Evolutionary conservation across 2,888 invertebrate genomes (phyloP), one percentile per base, ranked within the genome.

Genomic region (Adineta ricciae): DNA sequence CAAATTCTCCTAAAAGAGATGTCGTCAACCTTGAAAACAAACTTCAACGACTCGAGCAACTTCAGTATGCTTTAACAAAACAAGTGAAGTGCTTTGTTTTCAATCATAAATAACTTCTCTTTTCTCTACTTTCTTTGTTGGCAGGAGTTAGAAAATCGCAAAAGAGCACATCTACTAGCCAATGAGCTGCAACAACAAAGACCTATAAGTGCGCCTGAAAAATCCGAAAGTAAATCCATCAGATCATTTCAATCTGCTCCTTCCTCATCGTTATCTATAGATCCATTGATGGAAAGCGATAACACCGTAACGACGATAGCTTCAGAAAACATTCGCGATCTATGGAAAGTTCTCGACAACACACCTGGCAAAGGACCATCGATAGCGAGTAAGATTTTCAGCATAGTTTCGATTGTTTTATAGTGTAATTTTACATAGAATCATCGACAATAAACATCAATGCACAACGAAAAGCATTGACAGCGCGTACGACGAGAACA

Each of bases 11-110:
- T 1, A 27, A 49, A 4, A 32, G 72, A 19, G 46, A 72, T 78
- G 49, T 72, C 7, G 86, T 84, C 9, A 84, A 86, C 19, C 50
- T 84, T 84, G 78, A 78, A 46, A 50, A 9, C 36, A 38, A 78
- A 24, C 50, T 83, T 52, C 49, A 56, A 52, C 46, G 83, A 85
- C 50, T 86, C n/a, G 86, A 84, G 50, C 88, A 90, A 87, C 87
- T 90, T 27, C 90, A 90, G 86, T 90, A 90, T 87, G 87, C 89
- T 83, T 88, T 90, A 0, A 90, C 89, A 2, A 89, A 88, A 88
- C 72, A 52, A 82, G 78, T 78, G 36, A 41, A 36, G 38, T 38
- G 8, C 21, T 38, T 24, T 78, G n/a, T 78, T 41, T 78, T 41
- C 1, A 5, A 24, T 7, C 11, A 14, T 41, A 11, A 38, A 21